Conservation (phyloP, 2,797 vertebrate species). For the Betta splendens region DNA sequence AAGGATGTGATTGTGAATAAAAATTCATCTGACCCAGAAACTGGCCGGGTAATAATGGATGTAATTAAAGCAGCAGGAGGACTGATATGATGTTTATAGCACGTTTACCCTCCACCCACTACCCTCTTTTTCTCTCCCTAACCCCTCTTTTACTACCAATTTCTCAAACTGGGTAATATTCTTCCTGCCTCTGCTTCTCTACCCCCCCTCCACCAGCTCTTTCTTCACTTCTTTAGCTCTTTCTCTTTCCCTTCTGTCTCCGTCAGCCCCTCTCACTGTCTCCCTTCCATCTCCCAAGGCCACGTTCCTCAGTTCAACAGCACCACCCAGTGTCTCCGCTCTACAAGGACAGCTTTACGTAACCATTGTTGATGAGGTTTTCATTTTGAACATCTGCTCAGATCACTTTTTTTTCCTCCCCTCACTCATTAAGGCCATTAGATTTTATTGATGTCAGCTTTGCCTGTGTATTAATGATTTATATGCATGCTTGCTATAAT, state of each 20-base stretch:
- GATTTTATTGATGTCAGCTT: conserved; percentile 70
- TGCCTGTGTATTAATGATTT: conserved; percentile 68
- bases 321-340: conserved; percentile 57
- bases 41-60: conserved; percentile 55
- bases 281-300: conserved; percentile 14
- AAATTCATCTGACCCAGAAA: conserved; percentile 67
- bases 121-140: conserved; percentile 6
- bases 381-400: conserved; percentile 76
- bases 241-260: conserved; percentile 30
- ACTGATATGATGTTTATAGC: conserved; percentile 52
- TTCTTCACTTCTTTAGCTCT: conserved; percentile 9
- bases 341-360: conserved; percentile 27
- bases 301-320: conserved; percentile 69
- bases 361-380: conserved; percentile 69
- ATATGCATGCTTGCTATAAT: conserved; percentile 52
- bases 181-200: neutral
- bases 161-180: conserved; percentile 22
- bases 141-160: conserved; percentile 22
- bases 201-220: conserved; percentile 1
- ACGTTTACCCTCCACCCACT: conserved; percentile 33
- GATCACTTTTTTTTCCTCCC: conserved; percentile 48
- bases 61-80: conserved; percentile 66
- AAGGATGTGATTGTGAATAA: conserved; percentile 48
- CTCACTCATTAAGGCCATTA: conserved; percentile 68
- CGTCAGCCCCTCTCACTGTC: conserved; percentile 14